phyloP scores from a whole-genome alignment of 2,113 vertebrate genomes.

The Stigmatopora nigra region DNA sequence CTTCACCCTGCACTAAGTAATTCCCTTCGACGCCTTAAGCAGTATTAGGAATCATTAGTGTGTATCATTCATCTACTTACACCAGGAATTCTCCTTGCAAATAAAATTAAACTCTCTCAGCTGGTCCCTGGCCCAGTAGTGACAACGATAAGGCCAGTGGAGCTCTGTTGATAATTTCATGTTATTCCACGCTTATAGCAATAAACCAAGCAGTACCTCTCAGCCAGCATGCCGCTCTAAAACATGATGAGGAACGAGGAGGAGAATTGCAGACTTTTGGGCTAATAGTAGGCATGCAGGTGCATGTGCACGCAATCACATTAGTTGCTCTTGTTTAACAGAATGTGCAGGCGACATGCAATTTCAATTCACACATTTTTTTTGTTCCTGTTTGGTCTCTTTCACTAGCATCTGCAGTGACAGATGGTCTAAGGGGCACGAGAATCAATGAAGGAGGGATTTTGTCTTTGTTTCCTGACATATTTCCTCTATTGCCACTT shows the following conservation, averaged over 20 bases:
- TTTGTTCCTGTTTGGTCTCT: constrained; percentile 48
- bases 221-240: constrained; percentile 49
- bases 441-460: constrained; percentile 51
- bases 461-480: constrained; percentile 64
- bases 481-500: constrained; percentile 54
- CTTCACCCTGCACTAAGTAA: constrained; percentile 70
- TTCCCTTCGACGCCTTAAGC: constrained; percentile 64
- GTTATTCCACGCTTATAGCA: constrained; percentile 41
- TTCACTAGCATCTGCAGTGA: constrained; percentile 40
- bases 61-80: constrained; percentile 62
- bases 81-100: constrained; percentile 62
- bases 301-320: constrained; percentile 42
- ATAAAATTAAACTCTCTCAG: constrained; percentile 68
- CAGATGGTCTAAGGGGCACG: constrained; percentile 46
- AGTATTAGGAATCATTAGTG: constrained; percentile 68
- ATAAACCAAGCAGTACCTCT: constrained; percentile 36
- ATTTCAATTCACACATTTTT: constrained; percentile 45
- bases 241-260: constrained; percentile 60
- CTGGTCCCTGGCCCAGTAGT: constrained; percentile 34
- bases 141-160: constrained; percentile 54
- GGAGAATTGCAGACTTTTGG: constrained; percentile 31
- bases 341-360: constrained; percentile 29
- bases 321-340: constrained; percentile 60
- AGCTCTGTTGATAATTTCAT: constrained; percentile 49
- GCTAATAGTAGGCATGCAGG: constrained; percentile 35